Conservation (phyloP, 1,140 invertebrate species). For the Theocolax elegans region DNA sequence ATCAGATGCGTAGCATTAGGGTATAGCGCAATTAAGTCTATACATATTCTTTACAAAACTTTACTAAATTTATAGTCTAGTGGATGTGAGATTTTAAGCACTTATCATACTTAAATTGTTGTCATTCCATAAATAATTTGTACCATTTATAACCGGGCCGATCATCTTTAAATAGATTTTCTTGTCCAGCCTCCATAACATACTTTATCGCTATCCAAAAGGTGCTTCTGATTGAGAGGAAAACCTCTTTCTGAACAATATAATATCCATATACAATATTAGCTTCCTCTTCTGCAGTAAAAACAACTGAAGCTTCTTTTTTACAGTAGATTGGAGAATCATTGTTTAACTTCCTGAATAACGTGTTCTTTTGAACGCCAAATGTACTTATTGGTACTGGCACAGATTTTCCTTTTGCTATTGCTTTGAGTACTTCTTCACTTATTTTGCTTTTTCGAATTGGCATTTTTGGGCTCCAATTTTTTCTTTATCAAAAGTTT, state of each 20-base stretch:
- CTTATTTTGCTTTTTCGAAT: no score
- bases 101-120: slow-evolving; percentile 43
- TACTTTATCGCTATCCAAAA: background rate
- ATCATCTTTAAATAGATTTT: background rate
- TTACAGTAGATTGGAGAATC: background rate
- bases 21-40: slow-evolving; percentile 51
- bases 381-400: background rate
- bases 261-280: background rate
- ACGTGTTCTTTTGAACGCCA: slow-evolving; percentile 15
- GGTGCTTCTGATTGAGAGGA: background rate
- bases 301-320: background rate
- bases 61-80: slow-evolving; percentile 48
- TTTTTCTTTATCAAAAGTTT: no score
- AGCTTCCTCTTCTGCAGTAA: background rate
- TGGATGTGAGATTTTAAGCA: slow-evolving; percentile 47
- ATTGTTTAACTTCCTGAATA: background rate
- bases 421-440: no score
- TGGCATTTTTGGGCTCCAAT: no score
- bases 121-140: slow-evolving; percentile 42
- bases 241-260: background rate
- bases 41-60: slow-evolving; percentile 59
- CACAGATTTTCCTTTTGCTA: background rate
- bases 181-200: no score
- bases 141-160: slow-evolving; percentile 45
- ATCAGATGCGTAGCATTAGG: no score